phyloP scores from a whole-genome alignment of 2,797 vertebrate genomes.

The Chloroceryle amazona region DNA sequence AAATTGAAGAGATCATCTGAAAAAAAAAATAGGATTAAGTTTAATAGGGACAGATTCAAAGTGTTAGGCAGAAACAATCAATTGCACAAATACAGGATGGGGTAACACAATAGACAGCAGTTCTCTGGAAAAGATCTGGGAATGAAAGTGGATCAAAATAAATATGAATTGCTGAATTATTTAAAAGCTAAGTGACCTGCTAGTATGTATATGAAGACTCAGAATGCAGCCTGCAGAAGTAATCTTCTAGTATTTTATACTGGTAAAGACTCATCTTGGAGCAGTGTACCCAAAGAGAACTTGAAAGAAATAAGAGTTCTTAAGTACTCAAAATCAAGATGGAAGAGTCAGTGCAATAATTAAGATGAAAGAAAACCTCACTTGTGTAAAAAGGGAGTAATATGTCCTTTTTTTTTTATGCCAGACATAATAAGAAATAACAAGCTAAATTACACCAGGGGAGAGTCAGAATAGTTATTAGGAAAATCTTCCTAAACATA shows the following conservation, averaged over 20 bases:
- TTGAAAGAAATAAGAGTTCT: not conserved
- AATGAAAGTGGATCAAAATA: slow-evolving; percentile 20
- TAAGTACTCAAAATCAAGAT: not conserved
- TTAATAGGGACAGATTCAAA: slow-evolving; percentile 4
- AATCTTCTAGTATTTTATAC: not conserved
- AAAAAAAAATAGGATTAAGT: slow-evolving; percentile 39
- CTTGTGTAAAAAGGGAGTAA: not conserved
- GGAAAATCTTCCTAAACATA: slow-evolving; percentile 12
- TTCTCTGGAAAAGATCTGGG: not conserved
- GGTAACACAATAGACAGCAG: not conserved
- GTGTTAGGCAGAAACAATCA: slow-evolving; percentile 46
- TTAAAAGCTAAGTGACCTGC: not conserved
- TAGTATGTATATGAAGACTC: not conserved
- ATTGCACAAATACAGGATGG: slow-evolving; percentile 2
- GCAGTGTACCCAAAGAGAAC: not conserved
- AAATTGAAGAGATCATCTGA: slow-evolving; percentile 44
- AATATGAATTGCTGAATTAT: slow-evolving; percentile 1
- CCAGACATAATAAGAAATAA: not conserved
- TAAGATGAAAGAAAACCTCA: not conserved
- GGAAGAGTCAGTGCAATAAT: not conserved
- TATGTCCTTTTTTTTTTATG: not conserved
- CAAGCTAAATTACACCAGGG: not conserved
- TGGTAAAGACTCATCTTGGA: not conserved
- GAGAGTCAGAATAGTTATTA: slow-evolving; percentile 9
- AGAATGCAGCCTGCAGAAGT: not conserved